Base-by-base conservation (phyloP, 2,113 vertebrate species). In the Zosterops borbonicus region DNA sequence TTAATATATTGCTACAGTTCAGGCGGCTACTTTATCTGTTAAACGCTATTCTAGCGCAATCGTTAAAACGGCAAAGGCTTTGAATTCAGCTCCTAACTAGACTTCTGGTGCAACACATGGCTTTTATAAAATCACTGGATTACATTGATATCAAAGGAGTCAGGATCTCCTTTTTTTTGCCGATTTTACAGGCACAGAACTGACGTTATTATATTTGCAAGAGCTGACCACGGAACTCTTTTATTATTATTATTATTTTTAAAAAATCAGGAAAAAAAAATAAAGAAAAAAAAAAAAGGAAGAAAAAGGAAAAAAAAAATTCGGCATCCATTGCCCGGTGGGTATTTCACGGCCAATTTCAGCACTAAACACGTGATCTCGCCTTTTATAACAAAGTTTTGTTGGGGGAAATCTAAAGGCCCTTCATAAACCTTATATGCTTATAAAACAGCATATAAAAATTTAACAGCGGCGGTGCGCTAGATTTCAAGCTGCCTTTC, bases 381-480 rank as follows among this genome's bases (percentile, higher is more conserved):
- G 98, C 98, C 98, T 98, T 99, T 99, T 99, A 98, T 99, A 99
- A 99, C 98, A 98, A 98, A 99, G 98, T 99, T 99, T 99, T 99
- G 98, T 99, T 99, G 98, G 98, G 98, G 98, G 98, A 99, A 99
- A 99, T 99, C 98, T 99, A 98, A 98, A 98, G 98, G 98, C 98
- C 99, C 98, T 99, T 99, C 98, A 99, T 99, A 99, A 99, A 99
- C 98, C 98, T 99, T 98, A 98, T 98, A 98, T 98, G 98, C 99
- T 99, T 99, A 99, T 99, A 99, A 99, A 99, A 99, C 98, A 99
- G 99, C 99, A 99, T 99, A 99, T 99, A 99, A 99, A 99, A 97
- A 97, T 98, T 99, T 99, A 99, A 99, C 98, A 99, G 99, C 98
- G 97, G 99, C 98, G 97, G 98, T 98, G 98, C 98, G 98, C 97